Base-by-base conservation (phyloP, 2,797 vertebrate species). In the Phyllotis vaccarum region DNA sequence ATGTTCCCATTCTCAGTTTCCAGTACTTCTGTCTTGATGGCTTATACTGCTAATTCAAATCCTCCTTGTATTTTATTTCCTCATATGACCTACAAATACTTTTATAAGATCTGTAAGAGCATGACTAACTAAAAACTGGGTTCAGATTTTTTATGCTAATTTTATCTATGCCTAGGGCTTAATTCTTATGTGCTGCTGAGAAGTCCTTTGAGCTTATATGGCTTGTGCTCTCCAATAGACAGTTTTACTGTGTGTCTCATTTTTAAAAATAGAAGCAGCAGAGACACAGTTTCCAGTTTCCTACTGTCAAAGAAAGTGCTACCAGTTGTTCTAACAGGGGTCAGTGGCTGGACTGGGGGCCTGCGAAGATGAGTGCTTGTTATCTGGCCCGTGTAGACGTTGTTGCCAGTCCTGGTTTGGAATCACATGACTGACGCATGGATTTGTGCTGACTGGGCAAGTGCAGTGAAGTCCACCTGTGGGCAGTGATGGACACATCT, bases 21-120 rank as follows among this genome's bases (percentile, higher is more conserved):
- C 21, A 94, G 0, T 95, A 46, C 49, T 40, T 93, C 93, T 89
- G 34, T 75, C 86, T 89, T 76, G 19, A 17, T 29, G 54, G 21
- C 58, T 31, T 89, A 79, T n/a, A 43, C 75, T 60, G 91, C 89
- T 95, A 89, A 68, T 95, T 78, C 31, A 94, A 89, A 89, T 95
- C 86, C 72, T 82, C 31, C 66, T 87, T 89, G 22, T 64, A 37
- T 76, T 66, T 89, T 54, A 82, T 46, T 93, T 94, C 66, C 37
- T 92, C 21, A 40, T 29, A 21, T 58, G 54, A 74, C 46, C 46
- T 88, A 88, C 81, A 92, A 16, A 54, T 89, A 6, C 81, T 93
- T 96, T 92, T 93, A 10, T 80, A 86, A 37, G 14, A 27, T 40
- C n/a, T 19, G 0, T 86, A 60, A 75, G 80, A 93, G n/a, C 21